A percentile compares a stretch with the other conserved stretches of the same genome.
phyloP scores from a whole-genome alignment of 2,797 vertebrate species.

The Mus minutoides region DNA sequence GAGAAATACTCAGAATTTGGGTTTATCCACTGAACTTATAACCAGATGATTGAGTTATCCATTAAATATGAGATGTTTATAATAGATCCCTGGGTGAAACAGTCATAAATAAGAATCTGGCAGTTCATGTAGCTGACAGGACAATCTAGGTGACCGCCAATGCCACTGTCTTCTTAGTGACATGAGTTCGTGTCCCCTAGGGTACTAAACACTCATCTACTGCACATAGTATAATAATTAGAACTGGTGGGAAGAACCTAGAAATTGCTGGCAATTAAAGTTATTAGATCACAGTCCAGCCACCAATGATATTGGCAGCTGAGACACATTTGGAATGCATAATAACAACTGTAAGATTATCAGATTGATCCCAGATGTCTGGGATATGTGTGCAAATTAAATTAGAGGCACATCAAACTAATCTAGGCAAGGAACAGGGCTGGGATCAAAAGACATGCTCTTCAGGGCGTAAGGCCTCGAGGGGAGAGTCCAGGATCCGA shows the following conservation, averaged over 20 bases:
- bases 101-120: not conserved
- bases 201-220: not conserved
- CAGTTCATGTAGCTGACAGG: not conserved
- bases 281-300: slow-evolving; percentile 17
- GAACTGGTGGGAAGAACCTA: not conserved
- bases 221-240: not conserved
- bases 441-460: not conserved
- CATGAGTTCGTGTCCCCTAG: not conserved
- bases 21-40: not conserved
- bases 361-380: slow-evolving; percentile 53
- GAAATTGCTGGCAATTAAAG: slow-evolving; percentile 37
- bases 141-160: not conserved
- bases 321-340: slow-evolving; percentile 34
- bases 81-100: not conserved
- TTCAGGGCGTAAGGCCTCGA: not conserved
- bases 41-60: not conserved
- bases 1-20: not conserved
- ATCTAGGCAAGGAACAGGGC: not conserved
- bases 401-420: not conserved
- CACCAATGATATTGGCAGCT: slow-evolving; percentile 6
- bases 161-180: not conserved
- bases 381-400: slow-evolving; percentile 42
- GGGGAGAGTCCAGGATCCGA: not conserved
- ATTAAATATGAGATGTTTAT: not conserved
- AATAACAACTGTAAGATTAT: slow-evolving; percentile 50